Conservation (phyloP, 2,797 vertebrate genomes). For the Falco novaeseelandiae region DNA sequence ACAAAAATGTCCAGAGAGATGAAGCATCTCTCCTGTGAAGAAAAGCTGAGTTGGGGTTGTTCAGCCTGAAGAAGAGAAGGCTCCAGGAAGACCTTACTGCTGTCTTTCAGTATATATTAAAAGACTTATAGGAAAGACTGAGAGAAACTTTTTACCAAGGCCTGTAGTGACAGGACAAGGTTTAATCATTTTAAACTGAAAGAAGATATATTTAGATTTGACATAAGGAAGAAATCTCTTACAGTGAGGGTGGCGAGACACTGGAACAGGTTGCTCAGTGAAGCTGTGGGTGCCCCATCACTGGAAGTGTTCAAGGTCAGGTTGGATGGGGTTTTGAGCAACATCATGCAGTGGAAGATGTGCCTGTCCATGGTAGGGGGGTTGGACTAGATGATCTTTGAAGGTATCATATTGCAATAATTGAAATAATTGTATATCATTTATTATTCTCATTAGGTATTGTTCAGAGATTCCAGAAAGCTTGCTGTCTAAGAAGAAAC, state of each 20-base stretch:
- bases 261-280: too few species aligned
- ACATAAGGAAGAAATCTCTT: not conserved
- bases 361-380: not conserved
- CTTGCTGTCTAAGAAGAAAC: not conserved
- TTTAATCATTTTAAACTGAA: not conserved
- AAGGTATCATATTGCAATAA: not conserved
- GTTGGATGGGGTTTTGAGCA: not conserved
- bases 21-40: not conserved
- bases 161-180: not conserved
- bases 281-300: too few species aligned
- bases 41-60: too few species aligned
- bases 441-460: not conserved
- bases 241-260: not conserved
- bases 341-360: not conserved
- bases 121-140: not conserved
- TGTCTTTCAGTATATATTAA: too few species aligned
- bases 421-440: not conserved
- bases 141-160: not conserved
- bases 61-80: too few species aligned
- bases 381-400: not conserved
- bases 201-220: not conserved
- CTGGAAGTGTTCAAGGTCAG: not conserved
- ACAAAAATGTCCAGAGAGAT: not conserved
- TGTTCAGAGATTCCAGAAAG: not conserved
- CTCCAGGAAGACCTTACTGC: too few species aligned